Conservation (phyloP, 2,113 vertebrate genomes). For the Thermophis baileyi region DNA sequence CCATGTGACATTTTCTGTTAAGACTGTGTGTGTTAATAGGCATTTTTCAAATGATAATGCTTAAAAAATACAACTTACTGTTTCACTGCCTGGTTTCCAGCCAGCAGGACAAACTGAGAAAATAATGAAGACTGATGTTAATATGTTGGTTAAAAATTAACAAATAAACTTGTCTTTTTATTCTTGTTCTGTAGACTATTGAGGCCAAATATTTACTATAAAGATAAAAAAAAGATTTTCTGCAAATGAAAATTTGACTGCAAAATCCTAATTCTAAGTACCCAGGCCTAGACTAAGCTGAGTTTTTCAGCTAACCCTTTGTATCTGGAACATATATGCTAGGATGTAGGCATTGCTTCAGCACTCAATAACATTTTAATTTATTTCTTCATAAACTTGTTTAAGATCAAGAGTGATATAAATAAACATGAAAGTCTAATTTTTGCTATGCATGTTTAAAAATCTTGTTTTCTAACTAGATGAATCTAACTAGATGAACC, state of each 20-base stretch:
- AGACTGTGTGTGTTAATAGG: background rate
- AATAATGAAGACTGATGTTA: slow-evolving; percentile 20
- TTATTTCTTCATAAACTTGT: background rate
- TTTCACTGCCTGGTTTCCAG: slow-evolving; percentile 97
- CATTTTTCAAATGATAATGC: slow-evolving; percentile 3
- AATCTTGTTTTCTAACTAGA: background rate
- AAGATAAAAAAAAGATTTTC: slow-evolving; percentile 2
- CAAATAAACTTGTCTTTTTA: background rate
- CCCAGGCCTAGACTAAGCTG: background rate
- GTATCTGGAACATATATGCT: background rate
- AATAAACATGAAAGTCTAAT: background rate
- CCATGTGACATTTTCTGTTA: background rate
- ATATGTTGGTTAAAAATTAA: background rate
- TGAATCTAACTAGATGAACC: background rate
- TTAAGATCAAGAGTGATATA: background rate
- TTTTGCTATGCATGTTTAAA: background rate
- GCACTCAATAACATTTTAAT: background rate
- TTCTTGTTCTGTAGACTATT: slow-evolving; percentile 1
- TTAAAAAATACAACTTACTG: slow-evolving; percentile 77
- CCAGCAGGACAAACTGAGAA: slow-evolving; percentile 91
- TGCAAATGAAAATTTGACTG: background rate
- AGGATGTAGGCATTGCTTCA: background rate
- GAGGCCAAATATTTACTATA: background rate
- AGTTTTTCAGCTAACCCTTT: background rate
- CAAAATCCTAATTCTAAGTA: background rate